Percentiles rank a stretch among this genome's conserved stretches.
phyloP scores from a whole-genome alignment of 2,797 vertebrate genomes.

The Chaenodraco wilsoni region DNA sequence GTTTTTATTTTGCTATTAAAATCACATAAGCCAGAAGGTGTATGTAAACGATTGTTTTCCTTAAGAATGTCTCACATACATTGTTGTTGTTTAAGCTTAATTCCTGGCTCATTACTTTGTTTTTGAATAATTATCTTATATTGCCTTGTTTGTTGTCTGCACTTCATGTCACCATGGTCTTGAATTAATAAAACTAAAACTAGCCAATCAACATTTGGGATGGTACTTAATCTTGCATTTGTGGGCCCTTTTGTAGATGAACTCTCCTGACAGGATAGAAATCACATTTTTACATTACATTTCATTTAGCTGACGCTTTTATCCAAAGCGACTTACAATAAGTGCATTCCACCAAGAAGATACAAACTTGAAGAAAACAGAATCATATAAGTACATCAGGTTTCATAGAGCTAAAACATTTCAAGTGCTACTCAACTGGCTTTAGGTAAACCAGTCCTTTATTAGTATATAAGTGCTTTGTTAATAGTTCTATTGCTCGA shows the following conservation, averaged over 20 bases:
- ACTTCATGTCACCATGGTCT: not conserved
- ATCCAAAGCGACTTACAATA: too few species aligned
- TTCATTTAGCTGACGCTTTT: too few species aligned
- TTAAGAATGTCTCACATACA: not conserved
- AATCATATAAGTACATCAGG: too few species aligned
- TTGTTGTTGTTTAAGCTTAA: not conserved
- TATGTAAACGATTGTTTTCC: not conserved
- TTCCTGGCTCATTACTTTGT: not conserved
- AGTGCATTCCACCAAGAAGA: too few species aligned
- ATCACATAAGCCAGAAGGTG: constrained; percentile 1
- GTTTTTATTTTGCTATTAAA: constrained; percentile 1
- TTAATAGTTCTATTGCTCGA: too few species aligned
- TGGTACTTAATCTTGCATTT: not conserved
- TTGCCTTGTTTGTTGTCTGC: not conserved
- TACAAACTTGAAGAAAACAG: too few species aligned
- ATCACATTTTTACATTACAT: not conserved
- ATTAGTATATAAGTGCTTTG: too few species aligned
- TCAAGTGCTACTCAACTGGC: too few species aligned
- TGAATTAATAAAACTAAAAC: not conserved
- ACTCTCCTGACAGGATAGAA: constrained; percentile 5
- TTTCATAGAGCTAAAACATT: too few species aligned
- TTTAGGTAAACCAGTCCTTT: too few species aligned
- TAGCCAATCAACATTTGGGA: not conserved
- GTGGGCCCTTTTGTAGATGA: not conserved
- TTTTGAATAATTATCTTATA: not conserved